Conservation (phyloP, 2,113 vertebrate genomes). For the human (Homo sapiens) region GRCh38 chrX:95839501-95840000, state of each 20-base stretch:
- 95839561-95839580: neutral
- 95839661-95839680: neutral
- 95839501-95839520: neutral
- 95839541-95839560: neutral
- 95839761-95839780: neutral
- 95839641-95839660: neutral
- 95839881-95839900: neutral
- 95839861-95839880: neutral
- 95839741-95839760: neutral
- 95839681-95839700: neutral
- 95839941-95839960: neutral
- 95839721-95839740: neutral
- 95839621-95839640: neutral
- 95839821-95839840: neutral
- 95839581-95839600: neutral
- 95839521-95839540: neutral
- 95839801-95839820: neutral
- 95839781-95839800: neutral
- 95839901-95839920: neutral
- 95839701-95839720: neutral
- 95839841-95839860: neutral
- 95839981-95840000: neutral
- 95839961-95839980: neutral
- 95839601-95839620: neutral
- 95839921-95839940: neutral